Base-by-base conservation (phyloP, 2,113 vertebrate genomes). In the Sterna hirundo region DNA sequence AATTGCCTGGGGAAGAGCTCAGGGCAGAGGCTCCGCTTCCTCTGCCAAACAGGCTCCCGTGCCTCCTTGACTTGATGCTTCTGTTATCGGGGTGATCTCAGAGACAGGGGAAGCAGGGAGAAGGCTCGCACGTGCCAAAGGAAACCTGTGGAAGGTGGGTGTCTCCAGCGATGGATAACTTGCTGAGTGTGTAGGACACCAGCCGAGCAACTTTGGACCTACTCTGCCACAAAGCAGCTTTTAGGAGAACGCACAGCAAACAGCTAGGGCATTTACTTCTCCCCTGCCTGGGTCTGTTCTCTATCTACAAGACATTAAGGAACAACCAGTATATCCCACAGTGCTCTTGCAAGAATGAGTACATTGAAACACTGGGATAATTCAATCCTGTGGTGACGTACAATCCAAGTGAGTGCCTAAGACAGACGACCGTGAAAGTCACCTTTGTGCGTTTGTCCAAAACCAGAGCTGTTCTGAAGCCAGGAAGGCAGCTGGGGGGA, bases 191-290 rank as follows among this genome's bases (percentile, higher is more conserved):
- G 55, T 12, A 69, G 70, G 54, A 79, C 51, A 34, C 57, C 46
- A 40, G 27, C 51, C 1, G 12, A 64, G 70, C 46, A 46, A 44
- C 78, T 62, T 42, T 6, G 23, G 72, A 22, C 16, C 46, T 46
- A 32, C 62, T 66, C 32, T 71, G 32, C 21, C 25, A 18, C 40
- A 65, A 36, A 66, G 46, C 72, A 66, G 32, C 60, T 51, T 55
- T 55, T 65, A 61, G n/a, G 51, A 57, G 22, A 65, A 61, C 0
- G 0, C 1, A 1, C 10, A 57, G 36, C 17, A 71, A 47, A 34
- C 8, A 79, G 5, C 14, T 9, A 10, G 20, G 68, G 52, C 44
- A 32, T 83, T 76, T 70, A 60, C 55, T 76, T 14, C 46, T 66
- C 42, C 68, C 44, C 29, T 68, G 42, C 34, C 47, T n/a, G 34